Conservation (phyloP, 2,888 invertebrate genomes). For the Lycaena phlaeas region DNA sequence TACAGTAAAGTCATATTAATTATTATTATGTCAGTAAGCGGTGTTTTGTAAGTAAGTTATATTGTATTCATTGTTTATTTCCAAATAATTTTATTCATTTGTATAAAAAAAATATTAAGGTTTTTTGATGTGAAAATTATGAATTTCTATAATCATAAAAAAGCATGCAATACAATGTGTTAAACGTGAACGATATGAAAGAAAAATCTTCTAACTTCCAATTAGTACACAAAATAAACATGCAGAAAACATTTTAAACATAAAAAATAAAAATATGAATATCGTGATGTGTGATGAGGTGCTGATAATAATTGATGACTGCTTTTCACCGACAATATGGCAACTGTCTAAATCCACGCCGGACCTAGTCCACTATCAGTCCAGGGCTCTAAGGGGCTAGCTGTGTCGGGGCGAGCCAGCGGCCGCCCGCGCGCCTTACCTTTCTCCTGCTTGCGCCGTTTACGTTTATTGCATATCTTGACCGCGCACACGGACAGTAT, state of each 20-base stretch:
- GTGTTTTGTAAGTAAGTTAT: too few relatives aligned
- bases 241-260: neutral
- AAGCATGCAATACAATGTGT: too few relatives aligned
- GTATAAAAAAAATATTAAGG: too few relatives aligned
- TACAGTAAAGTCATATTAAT: too few relatives aligned
- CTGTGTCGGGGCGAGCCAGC: constrained; percentile 37
- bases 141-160: too few relatives aligned
- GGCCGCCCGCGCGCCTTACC: constrained; percentile 74
- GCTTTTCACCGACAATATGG: constrained; percentile 56
- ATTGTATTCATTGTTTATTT: too few relatives aligned
- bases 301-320: neutral
- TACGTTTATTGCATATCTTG: constrained; percentile 97
- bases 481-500: constrained; percentile 97
- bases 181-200: too few relatives aligned
- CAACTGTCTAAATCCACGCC: constrained; percentile 12
- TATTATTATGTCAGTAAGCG: too few relatives aligned
- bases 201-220: too few relatives aligned
- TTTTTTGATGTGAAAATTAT: too few relatives aligned
- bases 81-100: too few relatives aligned
- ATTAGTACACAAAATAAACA: too few relatives aligned
- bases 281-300: neutral
- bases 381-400: constrained; percentile 5
- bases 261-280: neutral
- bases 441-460: constrained; percentile 97
- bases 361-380: neutral